Percentiles rank a stretch among this genome's conserved stretches.
These are phyloP conservation scores for Lonchura striata DNA, from an alignment of 2,113 vertebrate species.

Conservation along the genomic window DNA sequence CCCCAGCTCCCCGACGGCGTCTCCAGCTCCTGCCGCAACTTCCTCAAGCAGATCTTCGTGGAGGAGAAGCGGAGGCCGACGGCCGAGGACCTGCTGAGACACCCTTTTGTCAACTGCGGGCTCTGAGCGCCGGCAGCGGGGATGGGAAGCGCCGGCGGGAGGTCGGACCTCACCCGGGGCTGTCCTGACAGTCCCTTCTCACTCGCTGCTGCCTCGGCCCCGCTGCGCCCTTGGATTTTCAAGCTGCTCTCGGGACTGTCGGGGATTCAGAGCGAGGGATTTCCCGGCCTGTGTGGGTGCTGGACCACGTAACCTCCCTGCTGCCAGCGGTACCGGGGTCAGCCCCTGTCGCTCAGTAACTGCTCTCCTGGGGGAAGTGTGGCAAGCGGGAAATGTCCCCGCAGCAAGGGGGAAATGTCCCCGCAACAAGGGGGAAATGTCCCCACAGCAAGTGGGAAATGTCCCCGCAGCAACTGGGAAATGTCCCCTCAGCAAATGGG, in stretches of 20 bases:
- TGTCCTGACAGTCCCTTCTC: neutral
- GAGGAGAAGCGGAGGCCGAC: conserved; percentile 90
- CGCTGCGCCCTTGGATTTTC: neutral
- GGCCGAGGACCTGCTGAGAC: conserved; percentile 83
- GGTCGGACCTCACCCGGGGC: neutral
- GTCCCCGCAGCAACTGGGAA: no score
- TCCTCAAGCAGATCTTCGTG: conserved; percentile 88
- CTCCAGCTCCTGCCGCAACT: conserved; percentile 82
- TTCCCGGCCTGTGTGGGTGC: neutral
- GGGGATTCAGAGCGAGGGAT: neutral
- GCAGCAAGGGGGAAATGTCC: no score
- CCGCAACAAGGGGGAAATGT: no score
- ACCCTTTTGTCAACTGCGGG: conserved; percentile 81
- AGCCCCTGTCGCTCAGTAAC: neutral
- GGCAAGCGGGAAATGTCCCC: neutral
- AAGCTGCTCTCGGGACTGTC: neutral
- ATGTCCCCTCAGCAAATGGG: no score
- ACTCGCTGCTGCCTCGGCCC: neutral
- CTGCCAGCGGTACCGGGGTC: neutral
- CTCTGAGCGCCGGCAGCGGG: conserved; percentile 69
- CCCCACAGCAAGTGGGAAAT: no score
- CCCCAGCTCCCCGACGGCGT: conserved; percentile 83
- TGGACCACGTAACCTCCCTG: neutral
- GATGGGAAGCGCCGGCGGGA: neutral
- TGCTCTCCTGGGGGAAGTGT: neutral